phyloP scores from a whole-genome alignment of 2,797 vertebrate genomes.

The Coranthus polyacanthus region DNA sequence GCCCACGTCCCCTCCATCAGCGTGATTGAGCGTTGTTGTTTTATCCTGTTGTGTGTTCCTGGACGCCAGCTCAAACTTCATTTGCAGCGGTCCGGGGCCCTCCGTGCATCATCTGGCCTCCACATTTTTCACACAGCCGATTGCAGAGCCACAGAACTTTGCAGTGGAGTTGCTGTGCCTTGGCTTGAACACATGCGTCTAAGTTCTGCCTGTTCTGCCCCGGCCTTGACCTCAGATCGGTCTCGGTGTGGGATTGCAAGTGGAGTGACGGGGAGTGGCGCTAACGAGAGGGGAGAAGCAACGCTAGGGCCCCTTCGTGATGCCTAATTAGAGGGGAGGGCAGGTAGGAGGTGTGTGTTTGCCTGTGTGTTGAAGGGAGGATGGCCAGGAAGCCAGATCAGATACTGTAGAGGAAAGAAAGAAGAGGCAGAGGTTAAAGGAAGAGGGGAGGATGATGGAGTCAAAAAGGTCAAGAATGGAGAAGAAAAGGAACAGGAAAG shows the following conservation, averaged over 20 bases:
- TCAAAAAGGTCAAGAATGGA: constrained; percentile 31
- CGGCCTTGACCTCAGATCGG: constrained; percentile 69
- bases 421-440: constrained; percentile 6
- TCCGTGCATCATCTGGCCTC: constrained; percentile 76
- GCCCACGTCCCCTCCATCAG: constrained; percentile 53
- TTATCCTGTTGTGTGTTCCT: constrained; percentile 77
- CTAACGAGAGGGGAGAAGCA: constrained; percentile 69
- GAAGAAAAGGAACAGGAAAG: not conserved
- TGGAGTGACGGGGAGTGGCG: constrained; percentile 60
- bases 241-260: constrained; percentile 57
- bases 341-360: constrained; percentile 53
- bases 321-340: constrained; percentile 75
- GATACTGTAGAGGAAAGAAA: constrained; percentile 24
- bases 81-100: constrained; percentile 50
- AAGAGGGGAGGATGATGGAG: constrained; percentile 15
- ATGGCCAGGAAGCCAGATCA: constrained; percentile 36
- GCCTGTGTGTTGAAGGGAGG: constrained; percentile 42
- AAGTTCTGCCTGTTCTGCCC: constrained; percentile 61
- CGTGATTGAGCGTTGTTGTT: constrained; percentile 73
- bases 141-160: constrained; percentile 38
- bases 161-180: constrained; percentile 36
- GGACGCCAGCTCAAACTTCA: constrained; percentile 61
- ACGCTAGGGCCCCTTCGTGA: constrained; percentile 36
- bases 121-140: constrained; percentile 74
- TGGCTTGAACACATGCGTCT: constrained; percentile 26